phyloP scores from a whole-genome alignment of 2,797 vertebrate species.

The Anomalospiza imberbis region DNA sequence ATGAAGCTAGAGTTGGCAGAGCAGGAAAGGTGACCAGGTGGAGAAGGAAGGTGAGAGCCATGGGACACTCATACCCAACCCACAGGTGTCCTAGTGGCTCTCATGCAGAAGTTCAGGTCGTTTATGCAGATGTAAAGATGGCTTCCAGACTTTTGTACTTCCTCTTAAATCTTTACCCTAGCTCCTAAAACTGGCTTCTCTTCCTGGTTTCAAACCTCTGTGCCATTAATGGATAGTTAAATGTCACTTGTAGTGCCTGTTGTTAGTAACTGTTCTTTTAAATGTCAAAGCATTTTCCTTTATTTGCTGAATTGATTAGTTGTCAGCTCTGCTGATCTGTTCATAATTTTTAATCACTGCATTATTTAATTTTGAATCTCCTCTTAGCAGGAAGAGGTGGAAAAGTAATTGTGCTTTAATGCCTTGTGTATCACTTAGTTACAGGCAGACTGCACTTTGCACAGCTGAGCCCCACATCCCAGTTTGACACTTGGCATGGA shows the following conservation, averaged over 20 bases:
- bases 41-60: neutral
- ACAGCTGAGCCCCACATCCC: neutral
- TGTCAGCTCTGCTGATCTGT: neutral
- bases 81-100: neutral
- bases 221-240: neutral
- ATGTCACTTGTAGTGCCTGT: neutral
- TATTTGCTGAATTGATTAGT: neutral
- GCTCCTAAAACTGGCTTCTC: neutral
- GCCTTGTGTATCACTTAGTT: neutral
- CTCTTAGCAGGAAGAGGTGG: neutral
- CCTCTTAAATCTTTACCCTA: neutral
- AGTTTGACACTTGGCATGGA: neutral
- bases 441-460: neutral
- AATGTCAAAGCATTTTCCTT: constrained; percentile 32
- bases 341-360: constrained; percentile 6
- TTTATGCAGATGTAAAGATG: neutral
- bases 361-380: constrained; percentile 1
- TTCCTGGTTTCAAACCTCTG: neutral
- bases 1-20: neutral
- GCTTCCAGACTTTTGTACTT: neutral
- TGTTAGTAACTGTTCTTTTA: constrained; percentile 14
- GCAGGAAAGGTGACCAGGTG: neutral
- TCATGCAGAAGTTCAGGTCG: neutral
- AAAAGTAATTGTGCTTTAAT: neutral
- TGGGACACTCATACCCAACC: neutral